These are phyloP conservation scores for Halyomorpha halys DNA, from an alignment of 1,140 invertebrate genomes.

Conservation along the genomic window DNA sequence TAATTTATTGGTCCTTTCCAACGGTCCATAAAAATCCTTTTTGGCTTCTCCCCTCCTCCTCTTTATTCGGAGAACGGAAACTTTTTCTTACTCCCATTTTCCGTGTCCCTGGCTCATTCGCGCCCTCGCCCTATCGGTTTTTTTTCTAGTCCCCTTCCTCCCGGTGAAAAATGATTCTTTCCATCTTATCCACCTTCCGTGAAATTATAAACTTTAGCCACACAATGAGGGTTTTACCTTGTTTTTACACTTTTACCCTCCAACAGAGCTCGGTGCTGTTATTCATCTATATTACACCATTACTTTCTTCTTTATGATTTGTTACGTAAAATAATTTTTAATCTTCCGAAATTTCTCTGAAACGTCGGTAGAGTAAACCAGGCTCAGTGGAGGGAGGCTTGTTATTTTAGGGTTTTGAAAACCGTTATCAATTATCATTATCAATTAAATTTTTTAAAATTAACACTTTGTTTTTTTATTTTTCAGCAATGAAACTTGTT, in stretches of 20 bases:
- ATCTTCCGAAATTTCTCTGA: no score
- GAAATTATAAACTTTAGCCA: slow-evolving; percentile 6
- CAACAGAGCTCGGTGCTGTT: no score
- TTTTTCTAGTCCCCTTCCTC: not conserved
- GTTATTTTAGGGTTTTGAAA: no score
- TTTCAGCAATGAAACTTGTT: no score
- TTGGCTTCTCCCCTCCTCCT: slow-evolving; percentile 7
- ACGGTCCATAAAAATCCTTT: slow-evolving; percentile 20
- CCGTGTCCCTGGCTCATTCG: slow-evolving; percentile 17
- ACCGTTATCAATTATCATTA: no score
- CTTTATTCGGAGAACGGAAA: slow-evolving; percentile 4
- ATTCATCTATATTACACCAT: no score
- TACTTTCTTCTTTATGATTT: no score
- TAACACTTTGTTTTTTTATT: no score
- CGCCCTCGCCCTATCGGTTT: slow-evolving; percentile 2
- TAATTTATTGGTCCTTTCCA: slow-evolving; percentile 20
- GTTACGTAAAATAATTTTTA: no score
- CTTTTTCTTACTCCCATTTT: slow-evolving; percentile 20
- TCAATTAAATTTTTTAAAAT: no score
- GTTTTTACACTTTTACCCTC: slow-evolving; percentile 3
- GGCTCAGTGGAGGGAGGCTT: no score
- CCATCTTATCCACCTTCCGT: slow-evolving; percentile 1
- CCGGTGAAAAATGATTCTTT: slow-evolving; percentile 14
- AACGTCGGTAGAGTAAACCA: no score
- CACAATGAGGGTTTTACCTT: slow-evolving; percentile 3